A percentile compares a stretch with the other conserved stretches of the same genome.
Conservation (phyloP, 2,113 vertebrate genomes). For the Planiliza haematocheilus region DNA sequence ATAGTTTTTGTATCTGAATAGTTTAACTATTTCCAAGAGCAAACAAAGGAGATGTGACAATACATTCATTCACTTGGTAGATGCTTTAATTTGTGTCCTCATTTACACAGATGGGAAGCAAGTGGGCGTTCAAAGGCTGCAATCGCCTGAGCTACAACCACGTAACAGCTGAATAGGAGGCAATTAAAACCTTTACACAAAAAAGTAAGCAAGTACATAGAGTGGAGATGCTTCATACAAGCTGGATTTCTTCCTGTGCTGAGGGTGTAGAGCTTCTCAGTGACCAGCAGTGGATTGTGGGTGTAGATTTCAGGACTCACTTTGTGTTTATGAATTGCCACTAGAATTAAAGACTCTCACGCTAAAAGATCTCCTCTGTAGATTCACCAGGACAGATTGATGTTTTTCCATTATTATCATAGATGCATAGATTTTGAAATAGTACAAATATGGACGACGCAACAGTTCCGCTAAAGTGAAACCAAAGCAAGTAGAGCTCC, state of each 20-base stretch:
- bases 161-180: not conserved
- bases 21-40: not conserved
- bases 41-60: slow-evolving; percentile 6
- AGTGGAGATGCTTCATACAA: not conserved
- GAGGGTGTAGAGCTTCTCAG: not conserved
- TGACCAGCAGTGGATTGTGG: not conserved
- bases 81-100: not conserved
- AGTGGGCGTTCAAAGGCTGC: not conserved
- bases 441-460: too few species aligned
- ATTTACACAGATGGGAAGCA: slow-evolving; percentile 8
- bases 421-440: too few species aligned
- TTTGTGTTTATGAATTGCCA: not conserved
- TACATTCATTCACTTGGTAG: not conserved
- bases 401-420: too few species aligned
- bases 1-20: not conserved
- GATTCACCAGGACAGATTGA: too few species aligned
- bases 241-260: too few species aligned
- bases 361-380: too few species aligned
- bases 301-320: not conserved
- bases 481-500: too few species aligned
- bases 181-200: not conserved
- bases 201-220: not conserved
- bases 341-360: too few species aligned
- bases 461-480: too few species aligned
- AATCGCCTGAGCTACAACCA: not conserved